A percentile compares a stretch with the other conserved stretches of the same genome.
These are phyloP conservation scores for Mylabris phalerata DNA, from an alignment of 1,140 invertebrate species.

Conservation along the genomic window DNA sequence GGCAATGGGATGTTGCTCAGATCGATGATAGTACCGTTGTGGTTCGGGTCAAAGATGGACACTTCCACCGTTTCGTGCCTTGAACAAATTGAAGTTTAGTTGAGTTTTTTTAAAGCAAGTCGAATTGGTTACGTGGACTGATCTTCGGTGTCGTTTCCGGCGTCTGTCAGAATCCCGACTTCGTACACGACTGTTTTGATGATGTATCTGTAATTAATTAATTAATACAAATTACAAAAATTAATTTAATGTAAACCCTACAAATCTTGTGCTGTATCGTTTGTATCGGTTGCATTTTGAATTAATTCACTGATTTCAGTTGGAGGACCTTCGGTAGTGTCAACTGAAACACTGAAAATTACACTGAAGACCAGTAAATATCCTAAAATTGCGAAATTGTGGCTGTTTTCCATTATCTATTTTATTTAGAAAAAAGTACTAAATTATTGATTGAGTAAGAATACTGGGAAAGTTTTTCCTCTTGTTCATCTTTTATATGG, in stretches of 20 bases:
- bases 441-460: too few relatives aligned
- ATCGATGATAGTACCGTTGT: constrained; percentile 45
- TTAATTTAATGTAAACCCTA: not conserved
- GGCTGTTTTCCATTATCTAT: too few relatives aligned
- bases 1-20: constrained; percentile 47
- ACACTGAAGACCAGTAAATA: not conserved
- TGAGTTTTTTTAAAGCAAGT: not conserved
- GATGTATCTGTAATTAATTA: constrained; percentile 43
- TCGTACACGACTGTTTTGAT: constrained; percentile 53
- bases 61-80: constrained; percentile 49
- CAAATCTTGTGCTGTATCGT: constrained; percentile 13
- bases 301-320: not conserved
- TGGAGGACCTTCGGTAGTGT: not conserved
- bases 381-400: too few relatives aligned
- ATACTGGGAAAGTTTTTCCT: too few relatives aligned
- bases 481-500: too few relatives aligned
- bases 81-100: constrained; percentile 18
- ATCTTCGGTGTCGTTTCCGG: constrained; percentile 39
- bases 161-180: constrained; percentile 51
- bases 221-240: not conserved
- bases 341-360: not conserved
- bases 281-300: not conserved
- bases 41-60: constrained; percentile 47
- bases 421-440: too few relatives aligned
- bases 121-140: constrained; percentile 22